Evolutionary conservation across 2,888 invertebrate species (phyloP), one percentile per base, ranked within the genome.

Genomic region (Tachina lurida): DNA sequence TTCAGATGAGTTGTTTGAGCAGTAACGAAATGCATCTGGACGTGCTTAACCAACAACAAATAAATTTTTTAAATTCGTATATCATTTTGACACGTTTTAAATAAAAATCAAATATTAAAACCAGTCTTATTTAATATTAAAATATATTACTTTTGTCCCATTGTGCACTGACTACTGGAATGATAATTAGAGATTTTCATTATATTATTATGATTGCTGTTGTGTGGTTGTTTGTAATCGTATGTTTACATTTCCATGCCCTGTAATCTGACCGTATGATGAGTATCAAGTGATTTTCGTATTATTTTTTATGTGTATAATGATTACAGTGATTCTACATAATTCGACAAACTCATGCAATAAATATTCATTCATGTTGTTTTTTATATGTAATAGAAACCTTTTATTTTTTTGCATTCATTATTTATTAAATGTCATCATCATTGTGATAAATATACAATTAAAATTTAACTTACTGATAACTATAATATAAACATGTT

Each of bases 221-320:
- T 47, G 31, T 63, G 52, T 65, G 71, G 43, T 58, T 71, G 56
- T 41, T 56, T 58, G 17, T n/a, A 31, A 31, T 7, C 7, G 31
- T 31, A 45, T 58, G 22, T 71, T 58, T 60, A 17, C 17, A 47
- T 73, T 60, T 49, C n/a, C 52, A n/a, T 54, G 52, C 41, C 43
- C 39, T 47, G 76, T 67, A 76, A 77, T 77, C 60, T 60, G 77
- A 67, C 67, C 58, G 56, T 65, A 47, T 31, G 39, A 65, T 54
- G 31, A 56, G 71, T 73, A 79, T 79, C 63, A 73, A 79, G 71
- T 71, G 31, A 7, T 31, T 49, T 70, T 62, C 0, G 2, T 31
- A 0, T 31, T 31, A 7, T 7, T 31, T 31, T 45, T 54, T 13
- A 39, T 45, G 31, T 15, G 1, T 5, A 58, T 12, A 63, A 56